phyloP scores from a whole-genome alignment of 2,888 invertebrate genomes.

The Candidula unifasciata region DNA sequence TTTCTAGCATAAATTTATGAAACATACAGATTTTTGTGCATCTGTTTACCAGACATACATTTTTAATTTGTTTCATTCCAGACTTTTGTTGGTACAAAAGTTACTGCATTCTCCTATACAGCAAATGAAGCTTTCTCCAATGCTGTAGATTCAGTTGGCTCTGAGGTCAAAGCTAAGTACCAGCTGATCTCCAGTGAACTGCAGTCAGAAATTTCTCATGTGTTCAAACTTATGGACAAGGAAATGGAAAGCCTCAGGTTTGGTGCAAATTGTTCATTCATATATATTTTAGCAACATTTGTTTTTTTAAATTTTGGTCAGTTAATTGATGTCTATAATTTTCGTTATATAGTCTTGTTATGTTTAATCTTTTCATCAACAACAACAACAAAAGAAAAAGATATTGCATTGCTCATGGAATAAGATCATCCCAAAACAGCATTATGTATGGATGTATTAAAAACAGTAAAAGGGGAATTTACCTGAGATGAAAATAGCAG shows the following conservation, averaged over 20 bases:
- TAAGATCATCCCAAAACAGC: no score
- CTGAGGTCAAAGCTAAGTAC: slow-evolving; percentile 61
- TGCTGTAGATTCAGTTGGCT: slow-evolving; percentile 49
- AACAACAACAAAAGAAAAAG: no score
- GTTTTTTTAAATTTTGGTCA: background rate
- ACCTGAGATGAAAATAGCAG: no score
- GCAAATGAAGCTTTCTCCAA: slow-evolving; percentile 50
- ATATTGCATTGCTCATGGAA: no score
- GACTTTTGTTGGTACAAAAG: slow-evolving; percentile 53
- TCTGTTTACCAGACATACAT: background rate
- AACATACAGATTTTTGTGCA: background rate
- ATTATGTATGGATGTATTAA: no score
- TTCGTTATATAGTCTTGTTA: background rate
- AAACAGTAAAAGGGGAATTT: no score
- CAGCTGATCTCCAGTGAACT: slow-evolving; percentile 60
- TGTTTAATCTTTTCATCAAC: no score
- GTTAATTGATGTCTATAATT: background rate
- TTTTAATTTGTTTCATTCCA: slow-evolving; percentile 30
- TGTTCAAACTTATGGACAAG: slow-evolving; percentile 42
- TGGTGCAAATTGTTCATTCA: background rate
- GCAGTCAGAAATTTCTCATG: slow-evolving; percentile 57
- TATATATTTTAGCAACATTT: background rate
- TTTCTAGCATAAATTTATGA: no score
- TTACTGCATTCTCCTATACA: slow-evolving; percentile 53
- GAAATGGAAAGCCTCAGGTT: slow-evolving; percentile 44